phyloP scores from a whole-genome alignment of 2,888 invertebrate species.

The Andrena chrysosceles region DNA sequence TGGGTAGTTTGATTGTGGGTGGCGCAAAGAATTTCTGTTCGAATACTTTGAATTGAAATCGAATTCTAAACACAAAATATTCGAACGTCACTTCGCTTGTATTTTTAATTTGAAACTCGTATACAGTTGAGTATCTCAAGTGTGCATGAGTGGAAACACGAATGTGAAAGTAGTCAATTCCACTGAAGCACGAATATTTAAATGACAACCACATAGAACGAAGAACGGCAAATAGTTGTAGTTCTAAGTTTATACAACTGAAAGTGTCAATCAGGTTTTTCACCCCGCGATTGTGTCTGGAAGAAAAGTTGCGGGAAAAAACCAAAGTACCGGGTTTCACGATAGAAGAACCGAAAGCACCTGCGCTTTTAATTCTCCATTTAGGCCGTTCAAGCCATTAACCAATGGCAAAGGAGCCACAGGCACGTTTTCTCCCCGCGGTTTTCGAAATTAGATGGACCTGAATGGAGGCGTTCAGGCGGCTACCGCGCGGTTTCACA shows the following conservation, averaged over 20 bases:
- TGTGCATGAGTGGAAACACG: too few species aligned
- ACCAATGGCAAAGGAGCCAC: constrained; percentile 38
- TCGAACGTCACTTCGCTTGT: too few species aligned
- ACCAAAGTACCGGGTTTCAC: not conserved
- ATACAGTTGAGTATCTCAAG: too few species aligned
- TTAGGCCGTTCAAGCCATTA: constrained; percentile 32
- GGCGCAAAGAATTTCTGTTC: too few species aligned
- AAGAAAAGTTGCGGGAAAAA: not conserved
- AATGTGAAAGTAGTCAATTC: too few species aligned
- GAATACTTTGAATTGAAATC: too few species aligned
- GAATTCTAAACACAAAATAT: too few species aligned
- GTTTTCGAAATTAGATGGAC: constrained; percentile 47
- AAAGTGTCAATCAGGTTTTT: not conserved
- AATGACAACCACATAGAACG: not conserved
- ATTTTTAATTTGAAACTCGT: too few species aligned
- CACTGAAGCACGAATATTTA: too few species aligned
- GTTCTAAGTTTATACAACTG: not conserved
- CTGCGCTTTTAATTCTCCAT: constrained; percentile 29
- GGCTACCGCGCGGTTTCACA: constrained; percentile 34
- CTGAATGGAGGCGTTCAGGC: constrained; percentile 41
- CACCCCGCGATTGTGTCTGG: not conserved
- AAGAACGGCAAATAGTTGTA: not conserved
- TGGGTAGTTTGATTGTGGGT: too few species aligned
- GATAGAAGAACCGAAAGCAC: constrained; percentile 17
- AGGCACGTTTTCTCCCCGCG: constrained; percentile 26